Evolutionary conservation across 2,113 vertebrate species (phyloP).

Genomic region (Pachyramphus minor): DNA sequence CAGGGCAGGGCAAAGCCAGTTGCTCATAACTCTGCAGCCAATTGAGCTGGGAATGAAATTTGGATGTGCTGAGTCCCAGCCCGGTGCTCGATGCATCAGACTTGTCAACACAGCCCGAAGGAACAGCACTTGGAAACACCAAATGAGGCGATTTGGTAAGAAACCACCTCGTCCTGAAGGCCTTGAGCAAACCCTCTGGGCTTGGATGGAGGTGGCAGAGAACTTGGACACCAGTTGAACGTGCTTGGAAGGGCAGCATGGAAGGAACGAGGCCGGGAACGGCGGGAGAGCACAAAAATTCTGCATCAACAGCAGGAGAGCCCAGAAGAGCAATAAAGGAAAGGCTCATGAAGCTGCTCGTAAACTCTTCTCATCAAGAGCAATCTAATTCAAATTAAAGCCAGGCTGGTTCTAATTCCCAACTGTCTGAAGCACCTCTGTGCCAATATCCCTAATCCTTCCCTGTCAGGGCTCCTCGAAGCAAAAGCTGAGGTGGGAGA

Average conservation of each 20-base stretch:
- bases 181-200: neutral
- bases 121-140: neutral
- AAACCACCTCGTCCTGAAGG: neutral
- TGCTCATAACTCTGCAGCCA: neutral
- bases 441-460: neutral
- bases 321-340: neutral
- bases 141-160: neutral
- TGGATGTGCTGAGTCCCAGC: neutral
- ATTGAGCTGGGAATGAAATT: neutral
- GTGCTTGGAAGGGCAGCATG: fast-evolving
- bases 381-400: neutral
- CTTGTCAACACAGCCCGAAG: neutral
- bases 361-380: neutral
- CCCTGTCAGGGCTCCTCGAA: neutral
- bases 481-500: neutral
- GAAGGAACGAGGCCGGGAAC: neutral
- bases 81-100: neutral
- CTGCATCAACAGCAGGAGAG: neutral
- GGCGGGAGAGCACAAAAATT: neutral
- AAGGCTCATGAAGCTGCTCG: neutral
- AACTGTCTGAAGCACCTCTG: neutral
- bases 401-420: neutral
- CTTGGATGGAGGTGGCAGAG: neutral
- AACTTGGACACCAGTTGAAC: neutral
- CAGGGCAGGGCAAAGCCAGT: neutral